Evolutionary conservation across 2,797 vertebrate genomes (phyloP), one percentile per base, ranked within the genome.

Genomic region (Cyclura pinguis): DNA sequence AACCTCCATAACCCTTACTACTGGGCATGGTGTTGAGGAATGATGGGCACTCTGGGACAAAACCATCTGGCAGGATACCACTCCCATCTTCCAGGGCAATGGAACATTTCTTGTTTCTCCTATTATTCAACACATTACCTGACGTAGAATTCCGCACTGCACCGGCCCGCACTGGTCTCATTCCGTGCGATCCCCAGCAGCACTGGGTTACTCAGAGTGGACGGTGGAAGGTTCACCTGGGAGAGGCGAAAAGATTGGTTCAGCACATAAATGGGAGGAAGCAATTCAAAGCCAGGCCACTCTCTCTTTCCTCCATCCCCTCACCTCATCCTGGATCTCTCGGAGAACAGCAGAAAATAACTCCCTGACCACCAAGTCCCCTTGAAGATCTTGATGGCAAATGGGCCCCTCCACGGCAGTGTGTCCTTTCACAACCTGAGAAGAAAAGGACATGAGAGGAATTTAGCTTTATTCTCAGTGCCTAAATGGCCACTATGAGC

Each of bases 321-420:
- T 94, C 93, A 99, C 98, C 98, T 99, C 98, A 7, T 99, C 98
- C 91, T 98, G 97, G 95, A 99, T 98, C 97, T 99, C 98, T 0
- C 97, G 97, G 4, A 98, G 97, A 90, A 99, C 96, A 0, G 98
- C 98, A 22, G 96, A 98, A 95, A 98, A 99, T n/a, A 99, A 96
- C 91, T 99, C 98, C 0, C 91, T 96, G 8, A 98, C 97, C 27
- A 98, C 97, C 0, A 97, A 96, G 64, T 96, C 96, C 55, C 96
- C 95, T 0, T 93, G 94, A 80, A 99, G 95, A 94, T 97, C 94
- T 22, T 96, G 94, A 62, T 98, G 87, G 2, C 89, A 95, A n/a
- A 90, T 20, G 42, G 85, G 55, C 62, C 88, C 80, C 62, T 18
- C 29, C 13, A 52, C 22, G n/a, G 32, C 1, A 1, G 67, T 8